Base-by-base conservation (phyloP, 2,797 vertebrate species). In the Falco concolor region DNA sequence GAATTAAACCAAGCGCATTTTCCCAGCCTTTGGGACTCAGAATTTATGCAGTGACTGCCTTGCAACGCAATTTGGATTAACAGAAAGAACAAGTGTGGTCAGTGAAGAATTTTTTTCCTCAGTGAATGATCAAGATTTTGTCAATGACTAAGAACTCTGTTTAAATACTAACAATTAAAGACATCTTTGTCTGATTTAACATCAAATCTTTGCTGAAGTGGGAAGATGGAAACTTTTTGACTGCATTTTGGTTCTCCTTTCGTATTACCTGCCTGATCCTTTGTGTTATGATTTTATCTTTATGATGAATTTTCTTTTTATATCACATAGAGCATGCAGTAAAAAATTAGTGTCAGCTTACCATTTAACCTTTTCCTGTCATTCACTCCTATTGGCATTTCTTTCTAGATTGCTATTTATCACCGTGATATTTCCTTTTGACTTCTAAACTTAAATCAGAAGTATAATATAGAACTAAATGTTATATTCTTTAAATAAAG, bases 401-500 rank as follows among this genome's bases (percentile, higher is more conserved):
- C 59, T 63, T 77, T 89, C 15, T 42, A 79, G 79, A 69, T 63
- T 75, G 50, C 22, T 81, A 63, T 94, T 95, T 97, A 83, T 91
- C 91, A 73, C 76, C 21, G 52, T 93, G 91, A 61, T 91, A 96
- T 96, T 96, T 96, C 24, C 69, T 93, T 95, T 86, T 88, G 87
- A 95, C 93, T 93, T 95, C 69, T 88, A 92, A 87, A 78, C 61
- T 84, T 79, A 40, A 87, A 77, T 92, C 54, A 49, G n/a, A 63
- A 3, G 2, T 47, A 69, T 88, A 81, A 91, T 65, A 19, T 75
- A 80, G 92, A 72, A 49, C n/a, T 84, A 89, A 94, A 94, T 89
- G 89, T 57, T 93, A 64, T 36, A 32, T 78, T 86, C 34, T 84
- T 91, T 89, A 91, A 93, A 78, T 59, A 90, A 90, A 79, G 38